Conservation (phyloP, 2,888 invertebrate species). For the Coelinius sp. region DNA sequence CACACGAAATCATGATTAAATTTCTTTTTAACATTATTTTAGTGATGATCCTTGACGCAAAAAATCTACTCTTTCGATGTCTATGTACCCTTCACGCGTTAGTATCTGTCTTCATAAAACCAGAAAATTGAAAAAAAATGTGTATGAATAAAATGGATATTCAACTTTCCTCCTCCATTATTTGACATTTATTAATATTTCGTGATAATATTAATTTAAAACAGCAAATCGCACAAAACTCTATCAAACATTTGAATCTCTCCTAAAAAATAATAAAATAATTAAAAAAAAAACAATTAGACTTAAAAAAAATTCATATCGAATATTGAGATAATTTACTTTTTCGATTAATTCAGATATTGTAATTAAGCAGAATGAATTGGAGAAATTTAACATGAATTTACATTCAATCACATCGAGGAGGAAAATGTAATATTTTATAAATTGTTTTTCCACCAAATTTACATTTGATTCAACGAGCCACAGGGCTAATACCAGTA, state of each 20-base stretch:
- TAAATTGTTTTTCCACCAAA: neutral
- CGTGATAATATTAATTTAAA: neutral
- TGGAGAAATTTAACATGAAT: neutral
- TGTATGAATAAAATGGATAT: neutral
- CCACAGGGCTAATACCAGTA: conserved; percentile 18
- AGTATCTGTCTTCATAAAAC: conserved; percentile 21
- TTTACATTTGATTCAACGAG: neutral
- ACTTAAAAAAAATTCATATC: conserved; percentile 12
- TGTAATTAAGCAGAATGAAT: conserved; percentile 9
- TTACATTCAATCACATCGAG: neutral
- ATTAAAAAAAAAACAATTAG: neutral
- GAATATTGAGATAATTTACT: conserved; percentile 5
- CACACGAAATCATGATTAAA: neutral
- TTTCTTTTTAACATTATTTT: neutral
- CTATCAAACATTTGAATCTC: neutral
- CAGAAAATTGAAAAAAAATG: conserved; percentile 3
- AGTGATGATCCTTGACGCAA: neutral
- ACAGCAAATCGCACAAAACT: conserved; percentile 10
- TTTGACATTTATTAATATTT: neutral
- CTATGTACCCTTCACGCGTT: conserved; percentile 38
- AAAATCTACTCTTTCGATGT: conserved; percentile 48
- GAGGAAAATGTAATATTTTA: conserved; percentile 7
- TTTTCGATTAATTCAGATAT: neutral
- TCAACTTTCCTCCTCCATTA: conserved; percentile 13
- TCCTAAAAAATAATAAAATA: neutral